Evolutionary conservation across 2,797 vertebrate species (phyloP).

Genomic region (Poeciliopsis paucimaculata): DNA sequence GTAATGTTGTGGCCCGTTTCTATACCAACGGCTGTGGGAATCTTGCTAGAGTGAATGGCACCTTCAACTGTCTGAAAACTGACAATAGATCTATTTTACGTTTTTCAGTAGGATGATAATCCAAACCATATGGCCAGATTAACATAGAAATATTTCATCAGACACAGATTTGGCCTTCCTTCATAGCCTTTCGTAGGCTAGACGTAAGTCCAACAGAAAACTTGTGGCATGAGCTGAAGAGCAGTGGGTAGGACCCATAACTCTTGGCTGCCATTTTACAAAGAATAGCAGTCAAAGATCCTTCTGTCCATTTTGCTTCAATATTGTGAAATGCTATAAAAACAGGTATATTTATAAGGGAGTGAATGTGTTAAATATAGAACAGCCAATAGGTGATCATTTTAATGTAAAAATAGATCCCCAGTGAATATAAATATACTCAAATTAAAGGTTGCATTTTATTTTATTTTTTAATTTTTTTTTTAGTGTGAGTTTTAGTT

Average conservation of each 20-base stretch:
- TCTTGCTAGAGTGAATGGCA: neutral
- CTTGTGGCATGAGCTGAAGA: neutral
- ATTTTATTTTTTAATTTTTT: neutral
- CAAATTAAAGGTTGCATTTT: neutral
- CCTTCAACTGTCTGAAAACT: neutral
- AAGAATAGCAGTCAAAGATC: neutral
- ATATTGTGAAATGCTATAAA: neutral
- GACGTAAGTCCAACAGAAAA: neutral
- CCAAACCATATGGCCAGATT: neutral
- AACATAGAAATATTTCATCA: neutral
- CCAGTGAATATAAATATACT: neutral
- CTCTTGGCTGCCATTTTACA: neutral
- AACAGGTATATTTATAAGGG: neutral
- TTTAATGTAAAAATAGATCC: neutral
- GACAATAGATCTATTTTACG: neutral
- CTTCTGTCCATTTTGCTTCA: neutral
- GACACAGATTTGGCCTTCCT: neutral
- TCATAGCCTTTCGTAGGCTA: neutral
- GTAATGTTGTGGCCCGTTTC: neutral
- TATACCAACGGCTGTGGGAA: neutral
- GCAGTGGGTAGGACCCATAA: neutral
- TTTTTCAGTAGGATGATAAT: neutral
- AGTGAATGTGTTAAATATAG: neutral
- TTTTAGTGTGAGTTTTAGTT: neutral
- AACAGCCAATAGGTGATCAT: neutral